Conservation (phyloP, 92 coral and sea anemone genomes). For the Epizoanthus fatuus region DNA sequence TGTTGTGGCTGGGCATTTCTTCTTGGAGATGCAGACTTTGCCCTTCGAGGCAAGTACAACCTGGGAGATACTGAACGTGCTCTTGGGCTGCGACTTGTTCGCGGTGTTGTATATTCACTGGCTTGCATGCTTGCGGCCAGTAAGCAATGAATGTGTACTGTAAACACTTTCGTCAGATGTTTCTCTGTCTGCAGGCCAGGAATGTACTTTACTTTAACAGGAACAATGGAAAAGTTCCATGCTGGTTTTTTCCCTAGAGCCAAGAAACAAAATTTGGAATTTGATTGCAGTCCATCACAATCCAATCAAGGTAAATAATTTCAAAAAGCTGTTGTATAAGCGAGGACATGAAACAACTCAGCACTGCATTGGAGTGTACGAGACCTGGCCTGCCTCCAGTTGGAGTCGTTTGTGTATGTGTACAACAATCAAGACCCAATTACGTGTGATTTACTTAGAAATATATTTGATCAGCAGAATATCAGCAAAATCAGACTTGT, state of each 20-base stretch:
- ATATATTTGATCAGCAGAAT: constrained; percentile 1
- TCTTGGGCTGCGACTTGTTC: constrained; percentile 50
- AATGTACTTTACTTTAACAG: constrained; percentile 77
- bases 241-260: constrained; percentile 85
- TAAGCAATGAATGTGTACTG: constrained; percentile 89
- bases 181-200: constrained; percentile 94
- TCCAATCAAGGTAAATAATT: constrained; percentile 42
- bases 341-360: constrained; percentile 74
- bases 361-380: constrained; percentile 49
- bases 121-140: constrained; percentile 84
- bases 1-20: constrained; percentile 53
- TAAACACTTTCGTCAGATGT: constrained; percentile 81
- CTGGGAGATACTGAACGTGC: constrained; percentile 87
- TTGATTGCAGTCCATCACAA: constrained; percentile 53
- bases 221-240: constrained; percentile 83
- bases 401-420: constrained; percentile 46
- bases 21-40: constrained; percentile 36
- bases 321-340: constrained; percentile 82
- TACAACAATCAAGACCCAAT: constrained; percentile 17
- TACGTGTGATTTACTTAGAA: background rate
- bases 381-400: constrained; percentile 79
- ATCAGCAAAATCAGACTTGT: background rate
- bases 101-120: constrained; percentile 37
- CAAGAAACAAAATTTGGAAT: constrained; percentile 71
- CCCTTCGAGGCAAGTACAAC: constrained; percentile 75